phyloP scores from a whole-genome alignment of 2,113 vertebrate species.

The Spizaetus ornatus region DNA sequence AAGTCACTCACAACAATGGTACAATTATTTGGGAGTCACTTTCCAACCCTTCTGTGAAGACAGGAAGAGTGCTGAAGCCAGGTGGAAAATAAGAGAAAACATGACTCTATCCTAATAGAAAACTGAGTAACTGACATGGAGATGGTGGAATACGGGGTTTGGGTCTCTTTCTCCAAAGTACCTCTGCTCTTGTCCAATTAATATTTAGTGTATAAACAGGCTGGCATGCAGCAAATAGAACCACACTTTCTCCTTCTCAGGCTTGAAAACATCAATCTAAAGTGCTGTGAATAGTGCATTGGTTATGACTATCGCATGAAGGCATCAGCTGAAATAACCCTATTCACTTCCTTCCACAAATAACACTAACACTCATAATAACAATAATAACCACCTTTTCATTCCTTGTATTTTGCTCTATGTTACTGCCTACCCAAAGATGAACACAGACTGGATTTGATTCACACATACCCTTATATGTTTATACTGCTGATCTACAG shows the following conservation, averaged over 20 bases:
- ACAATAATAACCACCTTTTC: neutral
- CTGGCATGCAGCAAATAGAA: neutral
- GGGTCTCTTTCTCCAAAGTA: neutral
- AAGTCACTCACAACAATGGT: neutral
- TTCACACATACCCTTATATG: fast-evolving
- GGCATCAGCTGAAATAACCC: neutral
- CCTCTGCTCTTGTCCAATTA: neutral
- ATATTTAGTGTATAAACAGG: neutral
- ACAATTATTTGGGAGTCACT: neutral
- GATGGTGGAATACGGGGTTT: neutral
- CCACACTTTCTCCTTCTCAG: neutral
- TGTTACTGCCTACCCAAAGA: neutral
- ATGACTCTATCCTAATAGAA: neutral
- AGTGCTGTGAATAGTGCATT: neutral
- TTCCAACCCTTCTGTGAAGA: neutral
- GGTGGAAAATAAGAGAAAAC: neutral
- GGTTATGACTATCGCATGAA: neutral
- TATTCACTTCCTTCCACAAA: neutral
- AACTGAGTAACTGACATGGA: neutral
- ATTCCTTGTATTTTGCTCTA: neutral
- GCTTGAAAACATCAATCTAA: neutral
- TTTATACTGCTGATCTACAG: neutral
- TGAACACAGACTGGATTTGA: neutral
- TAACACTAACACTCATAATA: neutral
- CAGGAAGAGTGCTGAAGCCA: neutral